These are phyloP conservation scores for Drosophila siamana DNA, from an alignment of 2,888 invertebrate species.

Conservation along the genomic window DNA sequence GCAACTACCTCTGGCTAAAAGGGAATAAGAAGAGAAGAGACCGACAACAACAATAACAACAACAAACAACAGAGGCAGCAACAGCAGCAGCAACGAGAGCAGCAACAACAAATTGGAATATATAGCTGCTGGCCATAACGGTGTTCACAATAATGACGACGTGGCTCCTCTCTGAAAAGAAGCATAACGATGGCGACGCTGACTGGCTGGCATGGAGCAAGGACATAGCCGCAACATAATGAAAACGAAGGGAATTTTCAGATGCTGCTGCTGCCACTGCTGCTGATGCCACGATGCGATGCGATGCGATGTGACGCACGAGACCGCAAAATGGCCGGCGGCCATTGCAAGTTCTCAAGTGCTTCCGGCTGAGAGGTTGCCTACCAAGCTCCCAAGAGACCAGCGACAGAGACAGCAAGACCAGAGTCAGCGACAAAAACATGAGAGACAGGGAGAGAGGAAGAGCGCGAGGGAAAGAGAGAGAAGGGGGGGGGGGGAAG, in stretches of 20 bases:
- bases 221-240: slow-evolving; percentile 81
- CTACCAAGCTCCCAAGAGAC: slow-evolving; percentile 54
- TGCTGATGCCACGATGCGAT: slow-evolving; percentile 22
- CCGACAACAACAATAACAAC: slow-evolving; percentile 31
- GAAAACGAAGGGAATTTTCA: slow-evolving; percentile 82
- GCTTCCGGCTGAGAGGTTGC: slow-evolving; percentile 80
- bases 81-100: slow-evolving; percentile 40
- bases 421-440: slow-evolving; percentile 9
- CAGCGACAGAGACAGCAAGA: slow-evolving; percentile 10
- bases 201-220: slow-evolving; percentile 49
- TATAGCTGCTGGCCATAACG: slow-evolving; percentile 74
- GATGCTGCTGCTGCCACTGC: slow-evolving; percentile 31
- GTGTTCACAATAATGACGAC: slow-evolving; percentile 82
- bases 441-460: slow-evolving; percentile 16
- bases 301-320: slow-evolving; percentile 75
- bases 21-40: slow-evolving; percentile 53
- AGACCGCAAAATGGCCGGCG: slow-evolving; percentile 77
- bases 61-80: too few relatives aligned
- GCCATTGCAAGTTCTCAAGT: slow-evolving; percentile 81
- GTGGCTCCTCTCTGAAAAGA: slow-evolving; percentile 79
- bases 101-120: slow-evolving; percentile 81
- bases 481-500: slow-evolving; percentile 6
- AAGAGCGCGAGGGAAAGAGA: background rate
- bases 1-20: slow-evolving; percentile 75
- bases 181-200: slow-evolving; percentile 31